Conservation (phyloP, 2,113 vertebrate species). For the Ciconia stormi region DNA sequence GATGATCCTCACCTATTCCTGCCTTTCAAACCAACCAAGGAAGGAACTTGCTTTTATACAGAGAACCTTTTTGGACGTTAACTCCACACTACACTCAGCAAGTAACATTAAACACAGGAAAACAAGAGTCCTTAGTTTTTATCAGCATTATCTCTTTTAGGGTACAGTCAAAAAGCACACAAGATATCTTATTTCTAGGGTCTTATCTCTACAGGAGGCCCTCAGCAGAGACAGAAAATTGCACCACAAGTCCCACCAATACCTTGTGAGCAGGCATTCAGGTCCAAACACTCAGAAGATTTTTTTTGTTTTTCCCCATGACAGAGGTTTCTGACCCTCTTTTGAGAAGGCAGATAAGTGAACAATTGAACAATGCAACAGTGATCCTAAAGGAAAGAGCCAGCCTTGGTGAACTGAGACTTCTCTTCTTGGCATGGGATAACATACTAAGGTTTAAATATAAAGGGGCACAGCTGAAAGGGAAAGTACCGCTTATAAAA, state of each 20-base stretch:
- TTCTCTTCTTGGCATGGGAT: neutral
- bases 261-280: neutral
- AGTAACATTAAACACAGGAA: neutral
- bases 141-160: neutral
- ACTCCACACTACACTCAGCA: neutral
- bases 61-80: neutral
- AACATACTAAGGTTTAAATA: neutral
- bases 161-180: neutral
- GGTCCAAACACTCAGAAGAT: neutral
- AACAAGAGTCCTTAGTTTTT: neutral
- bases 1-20: neutral
- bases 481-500: neutral
- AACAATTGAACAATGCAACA: neutral
- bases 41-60: neutral
- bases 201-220: neutral
- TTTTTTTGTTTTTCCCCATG: too few relatives aligned
- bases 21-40: neutral
- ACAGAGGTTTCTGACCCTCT: neutral
- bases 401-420: neutral
- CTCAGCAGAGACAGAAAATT: neutral
- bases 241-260: neutral
- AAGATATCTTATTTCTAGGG: neutral
- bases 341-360: neutral
- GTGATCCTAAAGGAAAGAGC: neutral
- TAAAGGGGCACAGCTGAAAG: neutral